Percentiles rank a stretch among this genome's conserved stretches.
Evolutionary conservation across 2,113 vertebrate genomes (phyloP).

Genomic region (Ciconia maguari): DNA sequence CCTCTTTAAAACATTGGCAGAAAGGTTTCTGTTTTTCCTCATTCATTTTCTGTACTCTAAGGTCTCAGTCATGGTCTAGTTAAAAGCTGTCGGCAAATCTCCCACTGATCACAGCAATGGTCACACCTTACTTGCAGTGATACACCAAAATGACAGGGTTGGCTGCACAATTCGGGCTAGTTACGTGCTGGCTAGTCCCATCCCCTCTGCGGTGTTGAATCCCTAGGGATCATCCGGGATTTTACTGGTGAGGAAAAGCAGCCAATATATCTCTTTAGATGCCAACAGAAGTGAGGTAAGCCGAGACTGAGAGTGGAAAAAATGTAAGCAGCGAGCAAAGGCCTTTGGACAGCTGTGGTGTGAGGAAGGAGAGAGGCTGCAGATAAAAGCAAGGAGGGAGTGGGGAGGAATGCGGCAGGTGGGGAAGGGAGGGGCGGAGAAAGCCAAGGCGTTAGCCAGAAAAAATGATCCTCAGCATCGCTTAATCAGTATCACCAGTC

Average conservation of each 20-base stretch:
- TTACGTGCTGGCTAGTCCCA: background rate
- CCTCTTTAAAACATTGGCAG: background rate
- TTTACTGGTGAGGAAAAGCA: background rate
- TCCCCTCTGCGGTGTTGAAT: background rate
- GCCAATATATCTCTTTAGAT: background rate
- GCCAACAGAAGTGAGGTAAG: background rate
- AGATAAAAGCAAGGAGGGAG: conserved; percentile 1
- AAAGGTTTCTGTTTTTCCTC: background rate
- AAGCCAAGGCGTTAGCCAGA: background rate
- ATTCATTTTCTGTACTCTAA: background rate
- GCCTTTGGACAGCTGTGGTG: background rate
- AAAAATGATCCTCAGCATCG: background rate
- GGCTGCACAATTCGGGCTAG: background rate
- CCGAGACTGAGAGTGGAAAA: background rate
- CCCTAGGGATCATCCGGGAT: background rate
- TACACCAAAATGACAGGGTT: background rate
- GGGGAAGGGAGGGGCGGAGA: background rate
- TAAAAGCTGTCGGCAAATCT: background rate
- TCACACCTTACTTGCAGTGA: background rate
- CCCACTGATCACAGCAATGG: background rate
- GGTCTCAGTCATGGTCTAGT: background rate
- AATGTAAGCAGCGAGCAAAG: background rate
- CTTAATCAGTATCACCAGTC: background rate
- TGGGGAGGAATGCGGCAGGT: background rate
- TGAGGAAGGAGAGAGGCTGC: background rate